Percentiles rank a stretch among this genome's conserved stretches.
Conservation (phyloP, 2,888 invertebrate genomes). For the Euplexia lucipara region DNA sequence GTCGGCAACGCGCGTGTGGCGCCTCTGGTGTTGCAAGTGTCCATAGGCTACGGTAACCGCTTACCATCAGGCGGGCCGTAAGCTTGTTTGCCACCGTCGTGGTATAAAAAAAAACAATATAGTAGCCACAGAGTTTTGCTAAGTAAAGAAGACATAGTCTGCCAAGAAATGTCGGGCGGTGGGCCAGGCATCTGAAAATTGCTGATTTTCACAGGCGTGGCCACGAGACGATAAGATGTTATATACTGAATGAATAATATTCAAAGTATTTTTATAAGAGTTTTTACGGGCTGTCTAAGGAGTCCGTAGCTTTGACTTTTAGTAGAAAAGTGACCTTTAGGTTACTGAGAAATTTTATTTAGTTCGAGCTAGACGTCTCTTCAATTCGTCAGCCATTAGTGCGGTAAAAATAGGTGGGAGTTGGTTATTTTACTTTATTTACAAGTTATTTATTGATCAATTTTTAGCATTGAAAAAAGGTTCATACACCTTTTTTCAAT, state of each 20-base stretch:
- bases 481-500: too few relatives aligned
- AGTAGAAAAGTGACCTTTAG: conserved; percentile 1
- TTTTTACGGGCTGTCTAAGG: neutral
- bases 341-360: neutral
- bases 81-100: too few relatives aligned
- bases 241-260: conserved; percentile 34
- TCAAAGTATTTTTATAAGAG: conserved; percentile 23
- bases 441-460: too few relatives aligned
- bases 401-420: neutral
- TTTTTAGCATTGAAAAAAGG: too few relatives aligned
- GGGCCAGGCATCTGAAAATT: conserved; percentile 50
- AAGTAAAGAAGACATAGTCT: conserved; percentile 33
- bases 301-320: neutral
- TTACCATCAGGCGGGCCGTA: too few relatives aligned
- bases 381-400: neutral
- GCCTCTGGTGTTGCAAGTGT: too few relatives aligned
- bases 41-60: too few relatives aligned
- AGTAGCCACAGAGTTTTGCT: conserved; percentile 10
- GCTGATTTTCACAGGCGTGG: conserved; percentile 31
- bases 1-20: too few relatives aligned
- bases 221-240: conserved; percentile 30
- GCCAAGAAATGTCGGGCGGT: conserved; percentile 63
- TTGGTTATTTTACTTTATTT: too few relatives aligned
- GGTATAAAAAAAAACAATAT: too few relatives aligned
- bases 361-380: neutral